Conservation (phyloP, 2,888 invertebrate species). For the Neuroscelio doddi region DNA sequence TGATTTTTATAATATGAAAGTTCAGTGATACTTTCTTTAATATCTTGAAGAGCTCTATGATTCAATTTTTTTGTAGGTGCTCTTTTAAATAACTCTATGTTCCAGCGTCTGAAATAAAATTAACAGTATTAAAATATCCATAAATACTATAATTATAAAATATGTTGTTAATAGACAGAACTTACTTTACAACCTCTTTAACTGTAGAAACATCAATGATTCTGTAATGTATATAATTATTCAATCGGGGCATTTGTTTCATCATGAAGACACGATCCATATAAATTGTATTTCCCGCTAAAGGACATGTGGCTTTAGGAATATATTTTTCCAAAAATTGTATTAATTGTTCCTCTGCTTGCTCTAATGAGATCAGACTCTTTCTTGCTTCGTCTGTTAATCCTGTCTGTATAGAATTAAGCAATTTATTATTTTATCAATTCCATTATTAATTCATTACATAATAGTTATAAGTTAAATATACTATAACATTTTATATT, state of each 20-base stretch:
- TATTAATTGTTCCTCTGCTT: constrained; percentile 83
- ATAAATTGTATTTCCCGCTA: constrained; percentile 92
- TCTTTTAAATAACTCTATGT: constrained; percentile 75
- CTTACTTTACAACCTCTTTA: constrained; percentile 81
- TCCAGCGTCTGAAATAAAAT: constrained; percentile 80
- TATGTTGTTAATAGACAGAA: constrained; percentile 57
- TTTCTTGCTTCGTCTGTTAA: constrained; percentile 81
- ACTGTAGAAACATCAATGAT: constrained; percentile 93
- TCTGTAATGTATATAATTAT: constrained; percentile 90
- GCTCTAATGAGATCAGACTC: constrained; percentile 78
- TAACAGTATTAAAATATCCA: not conserved
- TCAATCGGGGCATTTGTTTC: constrained; percentile 86
- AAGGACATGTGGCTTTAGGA: constrained; percentile 77
- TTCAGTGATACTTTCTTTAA: constrained; percentile 89
- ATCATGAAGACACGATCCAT: constrained; percentile 88
- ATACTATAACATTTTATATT: not conserved
- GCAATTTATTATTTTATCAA: too few species aligned
- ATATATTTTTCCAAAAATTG: constrained; percentile 78
- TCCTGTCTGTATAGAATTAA: constrained; percentile 84
- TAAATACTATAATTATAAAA: not conserved
- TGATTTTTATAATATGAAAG: constrained; percentile 81
- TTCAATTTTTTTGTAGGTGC: constrained; percentile 78
- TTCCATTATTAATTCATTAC: too few species aligned
- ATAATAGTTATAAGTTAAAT: not conserved
- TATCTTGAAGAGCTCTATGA: constrained; percentile 88